Evolutionary conservation across 2,113 vertebrate genomes (phyloP), one percentile per base, ranked within the genome.

Genomic region (Pelecanus crispus): DNA sequence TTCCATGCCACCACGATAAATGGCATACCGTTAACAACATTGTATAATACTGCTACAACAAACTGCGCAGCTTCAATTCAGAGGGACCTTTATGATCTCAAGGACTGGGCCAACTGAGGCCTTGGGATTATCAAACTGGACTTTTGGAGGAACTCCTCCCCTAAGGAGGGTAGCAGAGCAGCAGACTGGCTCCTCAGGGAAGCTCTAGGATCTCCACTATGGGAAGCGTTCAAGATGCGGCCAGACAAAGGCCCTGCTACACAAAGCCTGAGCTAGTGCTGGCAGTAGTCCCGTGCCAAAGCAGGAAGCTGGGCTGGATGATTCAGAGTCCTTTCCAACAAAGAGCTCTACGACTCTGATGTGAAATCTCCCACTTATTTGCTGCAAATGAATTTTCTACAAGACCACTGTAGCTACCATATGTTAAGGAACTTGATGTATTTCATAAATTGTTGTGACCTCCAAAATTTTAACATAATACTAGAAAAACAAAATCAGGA

Each of bases 21-120:
- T 0, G 11, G 18, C 22, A 53, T 2, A 10, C 13, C 5, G 10
- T 21, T 85, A 72, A n/a, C 0, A 1, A 45, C 32, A 11, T 1
- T 7, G 17, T 22, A 3, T 16, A 72, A 73, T 3, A 59, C 4
- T 25, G 32, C 63, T n/a, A 38, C 5, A 36, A 45, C 42, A 58
- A 73, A 55, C 10, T 21, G 59, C 38, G 66, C 26, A 81, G n/a
- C n/a, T 78, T 34, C 80, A 40, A 18, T 6, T 44, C 34, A 55
- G 52, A 63, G 16, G 29, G 56, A 89, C 31, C n/a, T 66, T 58
- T 42, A 42, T 11, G 20, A 71, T 59, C 19, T 25, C 26, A 58
- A 86, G 26, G 38, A 62, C 50, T n/a, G 49, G n/a, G 50, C 19
- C 65, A 78, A 22, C 11, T 9, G 68, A 84, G 58, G 52, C 9